phyloP scores from a whole-genome alignment of 2,888 invertebrate genomes.

The Tenthredo scrophulariae region DNA sequence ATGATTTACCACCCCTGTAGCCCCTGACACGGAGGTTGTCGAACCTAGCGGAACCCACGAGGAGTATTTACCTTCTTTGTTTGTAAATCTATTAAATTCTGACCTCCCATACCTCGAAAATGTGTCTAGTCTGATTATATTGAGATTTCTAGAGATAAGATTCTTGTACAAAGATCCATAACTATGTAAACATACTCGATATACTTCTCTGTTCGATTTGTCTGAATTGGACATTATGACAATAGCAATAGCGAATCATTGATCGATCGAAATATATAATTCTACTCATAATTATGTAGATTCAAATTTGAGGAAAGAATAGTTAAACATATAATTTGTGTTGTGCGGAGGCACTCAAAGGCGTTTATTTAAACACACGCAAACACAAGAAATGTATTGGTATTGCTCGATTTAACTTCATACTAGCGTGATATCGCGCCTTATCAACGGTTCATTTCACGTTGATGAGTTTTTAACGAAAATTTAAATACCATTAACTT shows the following conservation, averaged over 20 bases:
- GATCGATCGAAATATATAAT: background rate
- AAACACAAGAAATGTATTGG: slow-evolving; percentile 1
- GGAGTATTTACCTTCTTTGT: background rate
- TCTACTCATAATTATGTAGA: background rate
- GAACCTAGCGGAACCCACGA: background rate
- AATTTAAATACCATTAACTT: slow-evolving; percentile 24
- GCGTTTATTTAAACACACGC: background rate
- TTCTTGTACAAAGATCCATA: background rate
- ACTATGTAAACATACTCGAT: background rate
- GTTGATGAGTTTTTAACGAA: slow-evolving; percentile 18
- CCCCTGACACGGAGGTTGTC: background rate
- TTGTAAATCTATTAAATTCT: background rate
- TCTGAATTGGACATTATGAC: background rate
- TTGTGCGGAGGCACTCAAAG: background rate
- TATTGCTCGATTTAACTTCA: background rate
- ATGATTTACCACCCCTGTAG: background rate
- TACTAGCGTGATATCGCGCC: background rate
- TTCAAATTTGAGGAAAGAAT: background rate
- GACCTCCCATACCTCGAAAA: background rate
- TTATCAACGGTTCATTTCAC: slow-evolving; percentile 5
- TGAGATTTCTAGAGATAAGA: background rate
- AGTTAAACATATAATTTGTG: background rate
- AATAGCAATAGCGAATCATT: background rate
- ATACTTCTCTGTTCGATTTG: background rate
- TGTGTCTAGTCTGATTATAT: background rate